Percentiles rank a stretch among this genome's conserved stretches.
Conservation (phyloP, 1,140 invertebrate genomes). For the Drosophila pseudoobscura region DNA sequence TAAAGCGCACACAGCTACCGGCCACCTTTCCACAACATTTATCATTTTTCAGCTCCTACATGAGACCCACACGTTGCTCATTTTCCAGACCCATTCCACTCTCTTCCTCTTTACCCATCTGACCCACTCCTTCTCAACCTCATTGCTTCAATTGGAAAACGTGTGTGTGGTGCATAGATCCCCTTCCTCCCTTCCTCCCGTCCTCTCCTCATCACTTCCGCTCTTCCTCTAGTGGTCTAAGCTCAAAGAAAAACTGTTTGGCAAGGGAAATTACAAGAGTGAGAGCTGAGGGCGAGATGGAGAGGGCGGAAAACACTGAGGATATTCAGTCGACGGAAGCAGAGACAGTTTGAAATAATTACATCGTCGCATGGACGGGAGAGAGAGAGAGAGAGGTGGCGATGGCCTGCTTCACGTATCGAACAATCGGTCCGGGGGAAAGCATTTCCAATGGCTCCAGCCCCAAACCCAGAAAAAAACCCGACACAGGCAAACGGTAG, state of each 20-base stretch:
- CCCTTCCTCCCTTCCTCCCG: constrained; percentile 2
- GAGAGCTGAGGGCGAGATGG: constrained; percentile 6
- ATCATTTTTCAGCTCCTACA: too few species aligned
- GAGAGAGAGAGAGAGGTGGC: not conserved
- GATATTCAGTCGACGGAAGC: constrained; percentile 63
- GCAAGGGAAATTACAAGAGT: constrained; percentile 56
- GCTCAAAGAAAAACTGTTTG: constrained; percentile 65
- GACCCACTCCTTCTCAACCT: constrained; percentile 38
- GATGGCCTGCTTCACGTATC: constrained; percentile 41
- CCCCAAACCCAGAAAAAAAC: not conserved
- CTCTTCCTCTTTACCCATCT: not conserved
- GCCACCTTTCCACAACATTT: too few species aligned
- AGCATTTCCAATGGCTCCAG: constrained; percentile 33
- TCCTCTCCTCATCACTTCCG: not conserved
- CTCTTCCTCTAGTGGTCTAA: constrained; percentile 42
- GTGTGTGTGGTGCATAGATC: constrained; percentile 19
- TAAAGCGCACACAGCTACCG: constrained; percentile 8
- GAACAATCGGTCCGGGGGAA: constrained; percentile 45
- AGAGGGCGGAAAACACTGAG: constrained; percentile 21
- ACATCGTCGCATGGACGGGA: constrained; percentile 41
- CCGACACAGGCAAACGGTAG: not conserved
- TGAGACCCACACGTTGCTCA: too few species aligned
- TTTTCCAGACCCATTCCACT: too few species aligned
- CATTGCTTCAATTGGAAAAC: constrained; percentile 70
- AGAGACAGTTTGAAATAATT: constrained; percentile 80